Percentiles rank a stretch among this genome's conserved stretches.
phyloP scores from a whole-genome alignment of 1,140 invertebrate genomes.

The Eurosta solidaginis region DNA sequence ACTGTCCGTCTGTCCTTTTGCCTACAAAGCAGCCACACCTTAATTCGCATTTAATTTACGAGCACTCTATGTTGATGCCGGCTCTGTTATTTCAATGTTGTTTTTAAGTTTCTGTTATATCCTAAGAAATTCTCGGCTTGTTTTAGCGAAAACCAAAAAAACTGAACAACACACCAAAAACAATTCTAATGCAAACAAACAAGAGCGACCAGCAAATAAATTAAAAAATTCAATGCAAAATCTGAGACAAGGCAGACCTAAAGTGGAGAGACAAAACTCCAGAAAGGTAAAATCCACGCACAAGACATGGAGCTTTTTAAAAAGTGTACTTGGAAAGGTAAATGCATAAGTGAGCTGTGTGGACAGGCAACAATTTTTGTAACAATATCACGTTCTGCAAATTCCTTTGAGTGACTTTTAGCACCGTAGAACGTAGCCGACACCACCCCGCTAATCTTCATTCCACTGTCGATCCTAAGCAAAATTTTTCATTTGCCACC shows the following conservation, averaged over 20 bases:
- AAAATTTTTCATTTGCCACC: background rate
- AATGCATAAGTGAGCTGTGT: background rate
- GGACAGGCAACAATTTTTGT: background rate
- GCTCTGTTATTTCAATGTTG: background rate
- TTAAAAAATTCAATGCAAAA: conserved; percentile 11
- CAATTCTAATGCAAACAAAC: conserved; percentile 9
- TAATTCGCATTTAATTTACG: conserved; percentile 26
- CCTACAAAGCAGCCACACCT: background rate
- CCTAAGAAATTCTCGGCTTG: conserved; percentile 18
- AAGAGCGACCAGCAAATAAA: conserved; percentile 7
- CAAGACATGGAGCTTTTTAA: background rate
- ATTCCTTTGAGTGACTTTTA: conserved; percentile 24
- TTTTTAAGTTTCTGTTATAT: background rate
- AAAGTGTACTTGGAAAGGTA: background rate
- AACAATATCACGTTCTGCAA: conserved; percentile 13
- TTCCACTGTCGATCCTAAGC: background rate
- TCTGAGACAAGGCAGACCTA: background rate
- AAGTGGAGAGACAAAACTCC: background rate
- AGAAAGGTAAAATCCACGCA: background rate
- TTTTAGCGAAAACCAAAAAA: background rate
- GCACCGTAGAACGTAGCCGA: background rate
- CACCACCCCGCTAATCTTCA: background rate
- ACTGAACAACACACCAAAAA: background rate
- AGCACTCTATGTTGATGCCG: conserved; percentile 3
- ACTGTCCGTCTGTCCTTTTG: background rate